Conservation (phyloP, 2,113 vertebrate genomes). For the Aspidoscelis tigris region DNA sequence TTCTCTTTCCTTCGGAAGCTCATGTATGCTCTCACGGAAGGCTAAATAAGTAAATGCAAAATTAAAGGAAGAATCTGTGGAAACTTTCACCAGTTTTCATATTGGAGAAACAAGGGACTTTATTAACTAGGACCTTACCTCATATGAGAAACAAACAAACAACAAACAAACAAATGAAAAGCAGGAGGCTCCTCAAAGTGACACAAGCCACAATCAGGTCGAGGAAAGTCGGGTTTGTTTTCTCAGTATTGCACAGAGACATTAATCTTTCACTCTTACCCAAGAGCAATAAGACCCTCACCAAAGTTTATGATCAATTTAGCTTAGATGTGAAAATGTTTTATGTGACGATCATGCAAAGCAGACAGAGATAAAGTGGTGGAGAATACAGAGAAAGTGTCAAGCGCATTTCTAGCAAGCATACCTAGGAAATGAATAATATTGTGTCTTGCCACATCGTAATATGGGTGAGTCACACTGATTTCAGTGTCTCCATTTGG, state of each 20-base stretch:
- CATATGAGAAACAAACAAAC: not conserved
- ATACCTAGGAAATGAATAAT: constrained; percentile 87
- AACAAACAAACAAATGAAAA: not conserved
- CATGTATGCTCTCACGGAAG: not conserved
- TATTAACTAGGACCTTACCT: too few species aligned
- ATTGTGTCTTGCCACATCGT: constrained; percentile 87
- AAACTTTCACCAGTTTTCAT: too few species aligned
- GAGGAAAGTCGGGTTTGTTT: not conserved
- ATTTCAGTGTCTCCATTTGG: constrained; percentile 44
- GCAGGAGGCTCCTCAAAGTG: not conserved
- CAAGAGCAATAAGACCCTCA: not conserved
- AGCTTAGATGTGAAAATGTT: not conserved
- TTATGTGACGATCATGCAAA: not conserved
- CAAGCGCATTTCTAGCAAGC: constrained; percentile 14
- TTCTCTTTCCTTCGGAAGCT: not conserved
- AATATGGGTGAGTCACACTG: constrained; percentile 81
- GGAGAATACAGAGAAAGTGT: not conserved
- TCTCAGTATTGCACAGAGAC: not conserved
- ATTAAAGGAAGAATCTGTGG: too few species aligned
- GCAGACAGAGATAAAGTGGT: not conserved
- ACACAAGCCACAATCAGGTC: not conserved
- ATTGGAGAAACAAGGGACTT: too few species aligned
- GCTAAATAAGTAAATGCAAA: too few species aligned
- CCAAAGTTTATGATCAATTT: not conserved
- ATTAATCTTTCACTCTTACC: not conserved